These are phyloP conservation scores for Drosophila carrolli DNA, from an alignment of 1,140 invertebrate genomes.

Conservation along the genomic window DNA sequence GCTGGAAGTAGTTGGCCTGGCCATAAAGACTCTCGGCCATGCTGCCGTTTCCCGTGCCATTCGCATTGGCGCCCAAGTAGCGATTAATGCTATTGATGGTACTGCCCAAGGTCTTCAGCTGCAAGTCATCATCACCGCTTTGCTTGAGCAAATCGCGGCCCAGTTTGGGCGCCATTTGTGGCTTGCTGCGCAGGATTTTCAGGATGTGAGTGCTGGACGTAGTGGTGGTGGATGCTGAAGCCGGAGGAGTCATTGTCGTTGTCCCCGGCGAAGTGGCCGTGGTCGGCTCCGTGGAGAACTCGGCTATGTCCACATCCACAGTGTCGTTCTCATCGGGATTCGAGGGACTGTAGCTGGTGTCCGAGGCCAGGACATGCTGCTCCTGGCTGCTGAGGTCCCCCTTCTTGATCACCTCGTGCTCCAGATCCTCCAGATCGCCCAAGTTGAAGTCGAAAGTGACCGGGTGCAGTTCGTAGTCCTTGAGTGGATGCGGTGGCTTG, in stretches of 20 bases:
- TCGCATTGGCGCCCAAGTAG: slow-evolving; percentile 47
- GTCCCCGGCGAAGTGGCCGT: slow-evolving; percentile 32
- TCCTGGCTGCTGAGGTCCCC: slow-evolving; percentile 65
- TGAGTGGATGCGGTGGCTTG: slow-evolving; percentile 65
- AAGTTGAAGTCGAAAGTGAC: slow-evolving; percentile 82
- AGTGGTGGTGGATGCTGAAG: slow-evolving; percentile 8
- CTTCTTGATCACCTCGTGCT: slow-evolving; percentile 75
- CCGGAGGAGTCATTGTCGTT: neutral
- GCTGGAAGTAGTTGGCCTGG: slow-evolving; percentile 74
- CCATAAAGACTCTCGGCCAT: slow-evolving; percentile 68
- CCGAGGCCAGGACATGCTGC: slow-evolving; percentile 43
- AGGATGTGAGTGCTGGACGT: slow-evolving; percentile 72
- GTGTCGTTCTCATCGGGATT: slow-evolving; percentile 60
- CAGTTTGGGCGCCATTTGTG: slow-evolving; percentile 46
- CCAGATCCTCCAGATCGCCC: slow-evolving; percentile 78
- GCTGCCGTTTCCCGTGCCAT: slow-evolving; percentile 31
- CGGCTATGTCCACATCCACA: slow-evolving; percentile 62
- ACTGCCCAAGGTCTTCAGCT: slow-evolving; percentile 63
- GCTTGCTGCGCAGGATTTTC: slow-evolving; percentile 72
- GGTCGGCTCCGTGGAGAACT: slow-evolving; percentile 37
- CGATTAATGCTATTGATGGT: slow-evolving; percentile 76
- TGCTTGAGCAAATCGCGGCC: slow-evolving; percentile 72
- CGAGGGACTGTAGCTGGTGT: slow-evolving; percentile 52
- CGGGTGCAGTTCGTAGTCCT: slow-evolving; percentile 76
- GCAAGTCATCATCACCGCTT: slow-evolving; percentile 66